phyloP scores from a whole-genome alignment of 2,888 invertebrate genomes.

The Apodemia duryi region DNA sequence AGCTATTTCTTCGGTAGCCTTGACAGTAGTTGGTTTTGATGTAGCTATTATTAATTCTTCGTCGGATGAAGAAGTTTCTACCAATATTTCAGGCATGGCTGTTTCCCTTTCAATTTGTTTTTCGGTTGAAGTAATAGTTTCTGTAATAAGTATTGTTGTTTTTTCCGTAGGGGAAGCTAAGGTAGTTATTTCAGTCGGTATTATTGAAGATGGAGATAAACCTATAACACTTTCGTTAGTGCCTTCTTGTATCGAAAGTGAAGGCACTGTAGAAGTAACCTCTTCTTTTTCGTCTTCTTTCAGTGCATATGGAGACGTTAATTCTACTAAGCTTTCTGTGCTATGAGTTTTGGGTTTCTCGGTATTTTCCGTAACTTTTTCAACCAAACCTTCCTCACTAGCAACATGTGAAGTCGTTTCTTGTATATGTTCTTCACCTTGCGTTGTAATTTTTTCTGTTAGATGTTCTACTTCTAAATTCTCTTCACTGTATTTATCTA shows the following conservation, averaged over 20 bases:
- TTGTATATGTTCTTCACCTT: background rate
- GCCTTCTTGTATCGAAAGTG: background rate
- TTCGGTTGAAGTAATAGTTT: slow-evolving; percentile 21
- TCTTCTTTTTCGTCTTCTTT: slow-evolving; percentile 2
- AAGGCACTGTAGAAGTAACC: background rate
- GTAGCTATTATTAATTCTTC: slow-evolving; percentile 29
- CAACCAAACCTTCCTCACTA: background rate
- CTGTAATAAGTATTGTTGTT: slow-evolving; percentile 5
- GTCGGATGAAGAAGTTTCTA: background rate
- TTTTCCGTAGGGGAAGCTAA: background rate
- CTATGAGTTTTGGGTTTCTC: background rate
- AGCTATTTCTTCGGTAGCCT: slow-evolving; percentile 30
- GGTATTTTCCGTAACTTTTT: background rate
- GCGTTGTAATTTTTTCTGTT: background rate
- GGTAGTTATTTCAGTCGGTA: background rate
- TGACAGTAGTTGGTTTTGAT: slow-evolving; percentile 28
- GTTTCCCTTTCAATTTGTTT: slow-evolving; percentile 18
- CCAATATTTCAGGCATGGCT: slow-evolving; percentile 22
- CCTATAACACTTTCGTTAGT: background rate
- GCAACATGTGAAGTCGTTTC: background rate
- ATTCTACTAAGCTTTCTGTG: background rate
- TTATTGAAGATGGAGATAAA: background rate
- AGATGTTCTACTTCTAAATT: background rate
- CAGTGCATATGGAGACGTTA: background rate
- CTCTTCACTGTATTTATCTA: background rate